Conservation (phyloP, 2,113 vertebrate genomes). For the Gambusia affinis region DNA sequence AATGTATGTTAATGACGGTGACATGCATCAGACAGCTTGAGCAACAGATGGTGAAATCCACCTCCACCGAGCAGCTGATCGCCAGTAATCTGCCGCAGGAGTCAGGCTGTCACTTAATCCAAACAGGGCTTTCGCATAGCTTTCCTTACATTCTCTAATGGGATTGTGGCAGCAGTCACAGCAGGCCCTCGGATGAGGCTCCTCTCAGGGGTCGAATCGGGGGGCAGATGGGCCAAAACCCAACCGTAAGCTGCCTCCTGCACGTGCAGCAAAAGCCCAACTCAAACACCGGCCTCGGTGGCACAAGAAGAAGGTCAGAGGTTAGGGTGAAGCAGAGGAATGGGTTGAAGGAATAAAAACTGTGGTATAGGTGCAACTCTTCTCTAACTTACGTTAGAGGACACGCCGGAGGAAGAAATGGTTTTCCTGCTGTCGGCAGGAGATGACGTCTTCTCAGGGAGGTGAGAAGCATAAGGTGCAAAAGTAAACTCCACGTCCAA, state of each 20-base stretch:
- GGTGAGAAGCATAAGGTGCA: slow-evolving; percentile 36
- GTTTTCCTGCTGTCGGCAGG: slow-evolving; percentile 5
- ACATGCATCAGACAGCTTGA: slow-evolving; percentile 20
- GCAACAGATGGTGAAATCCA: slow-evolving; percentile 46
- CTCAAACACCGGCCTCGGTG: slow-evolving; percentile 30
- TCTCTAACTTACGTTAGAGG: neutral
- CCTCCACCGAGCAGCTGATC: slow-evolving; percentile 25
- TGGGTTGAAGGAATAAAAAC: too few species aligned
- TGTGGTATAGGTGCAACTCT: neutral
- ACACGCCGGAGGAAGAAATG: neutral
- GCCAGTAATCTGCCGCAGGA: slow-evolving; percentile 49
- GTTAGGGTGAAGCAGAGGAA: too few species aligned
- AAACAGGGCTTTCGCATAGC: slow-evolving; percentile 13
- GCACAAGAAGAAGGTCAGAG: too few species aligned
- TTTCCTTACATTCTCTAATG: slow-evolving; percentile 45
- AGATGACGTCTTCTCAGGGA: slow-evolving; percentile 21
- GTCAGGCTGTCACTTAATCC: slow-evolving; percentile 57
- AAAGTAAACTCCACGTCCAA: neutral
- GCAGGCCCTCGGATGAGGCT: slow-evolving; percentile 23
- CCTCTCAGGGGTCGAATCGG: neutral
- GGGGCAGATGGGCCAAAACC: slow-evolving; percentile 17
- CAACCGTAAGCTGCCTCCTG: slow-evolving; percentile 8
- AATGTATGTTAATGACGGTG: neutral
- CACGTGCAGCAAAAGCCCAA: slow-evolving; percentile 29
- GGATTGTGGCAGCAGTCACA: slow-evolving; percentile 49